A percentile compares a stretch with the other conserved stretches of the same genome.
phyloP scores from a whole-genome alignment of 2,888 invertebrate genomes.

The Rotaria macrura region DNA sequence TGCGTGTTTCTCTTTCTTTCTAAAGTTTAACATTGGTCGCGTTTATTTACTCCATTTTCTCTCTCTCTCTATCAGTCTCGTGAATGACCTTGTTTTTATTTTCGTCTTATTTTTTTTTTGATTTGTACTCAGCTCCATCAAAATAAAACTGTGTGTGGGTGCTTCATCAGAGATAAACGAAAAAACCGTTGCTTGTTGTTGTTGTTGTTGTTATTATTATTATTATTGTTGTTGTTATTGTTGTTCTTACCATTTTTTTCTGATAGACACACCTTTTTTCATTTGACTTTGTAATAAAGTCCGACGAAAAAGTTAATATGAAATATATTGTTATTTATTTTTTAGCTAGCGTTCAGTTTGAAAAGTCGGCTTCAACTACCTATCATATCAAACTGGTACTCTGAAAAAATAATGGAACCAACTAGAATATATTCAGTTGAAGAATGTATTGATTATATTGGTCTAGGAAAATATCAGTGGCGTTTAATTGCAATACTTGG shows the following conservation, averaged over 20 bases:
- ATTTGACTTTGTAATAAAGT: too few relatives aligned
- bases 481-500: not conserved
- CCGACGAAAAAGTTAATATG: too few relatives aligned
- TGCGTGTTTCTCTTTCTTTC: not conserved
- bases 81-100: not conserved
- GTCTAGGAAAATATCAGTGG: conserved; percentile 1
- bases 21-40: not conserved
- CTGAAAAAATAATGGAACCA: not conserved
- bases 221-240: too few relatives aligned
- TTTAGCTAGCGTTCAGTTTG: too few relatives aligned
- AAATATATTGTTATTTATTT: too few relatives aligned
- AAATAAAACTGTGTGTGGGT: not conserved
- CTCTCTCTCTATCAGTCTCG: not conserved
- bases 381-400: too few relatives aligned
- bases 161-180: not conserved
- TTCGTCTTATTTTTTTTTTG: not conserved
- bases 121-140: not conserved
- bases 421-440: not conserved
- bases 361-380: too few relatives aligned
- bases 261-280: too few relatives aligned
- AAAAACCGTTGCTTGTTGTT: too few relatives aligned
- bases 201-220: too few relatives aligned
- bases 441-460: not conserved
- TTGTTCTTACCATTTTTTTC: too few relatives aligned
- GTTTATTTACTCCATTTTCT: not conserved